Conservation (phyloP, 64 coral and sea anemone genomes). For the Platygyra sinensis region DNA sequence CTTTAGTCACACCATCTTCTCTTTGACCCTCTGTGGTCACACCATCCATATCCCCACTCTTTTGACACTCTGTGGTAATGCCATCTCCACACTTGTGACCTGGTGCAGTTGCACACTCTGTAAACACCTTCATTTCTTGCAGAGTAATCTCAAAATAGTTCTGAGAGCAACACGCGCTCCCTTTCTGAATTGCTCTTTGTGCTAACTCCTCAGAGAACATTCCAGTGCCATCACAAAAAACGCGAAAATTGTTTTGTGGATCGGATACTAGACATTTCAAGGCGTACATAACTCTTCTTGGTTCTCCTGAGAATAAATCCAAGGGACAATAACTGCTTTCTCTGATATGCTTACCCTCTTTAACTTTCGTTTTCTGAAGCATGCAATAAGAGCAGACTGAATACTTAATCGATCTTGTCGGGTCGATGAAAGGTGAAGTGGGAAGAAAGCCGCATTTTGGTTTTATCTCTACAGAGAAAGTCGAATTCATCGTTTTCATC, state of each 20-base stretch:
- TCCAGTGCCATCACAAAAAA: constrained; percentile 74
- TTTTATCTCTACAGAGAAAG: constrained; percentile 88
- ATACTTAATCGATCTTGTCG: constrained; percentile 37
- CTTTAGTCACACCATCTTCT: not conserved
- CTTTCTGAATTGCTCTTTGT: not conserved
- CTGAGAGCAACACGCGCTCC: not conserved
- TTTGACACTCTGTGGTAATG: not conserved
- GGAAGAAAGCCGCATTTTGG: constrained; percentile 90
- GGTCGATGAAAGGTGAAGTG: constrained; percentile 48
- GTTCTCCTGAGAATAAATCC: constrained; percentile 77
- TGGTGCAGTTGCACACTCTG: not conserved
- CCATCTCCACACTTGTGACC: not conserved
- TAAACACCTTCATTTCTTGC: not conserved
- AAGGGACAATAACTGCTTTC: constrained; percentile 82
- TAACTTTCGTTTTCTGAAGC: constrained; percentile 77
- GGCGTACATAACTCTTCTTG: constrained; percentile 57
- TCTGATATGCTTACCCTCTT: constrained; percentile 76
- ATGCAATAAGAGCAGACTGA: constrained; percentile 77
- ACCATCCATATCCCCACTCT: not conserved
- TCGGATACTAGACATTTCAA: constrained; percentile 67
- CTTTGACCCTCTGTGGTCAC: not conserved
- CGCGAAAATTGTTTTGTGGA: constrained; percentile 85
- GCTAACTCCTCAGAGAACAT: constrained; percentile 78
- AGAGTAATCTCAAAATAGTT: constrained; percentile 41
- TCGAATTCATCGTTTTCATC: constrained; percentile 22